A percentile compares a stretch with the other conserved stretches of the same genome.
Conservation (phyloP, 1,140 invertebrate species). For the Drosophila varians region DNA sequence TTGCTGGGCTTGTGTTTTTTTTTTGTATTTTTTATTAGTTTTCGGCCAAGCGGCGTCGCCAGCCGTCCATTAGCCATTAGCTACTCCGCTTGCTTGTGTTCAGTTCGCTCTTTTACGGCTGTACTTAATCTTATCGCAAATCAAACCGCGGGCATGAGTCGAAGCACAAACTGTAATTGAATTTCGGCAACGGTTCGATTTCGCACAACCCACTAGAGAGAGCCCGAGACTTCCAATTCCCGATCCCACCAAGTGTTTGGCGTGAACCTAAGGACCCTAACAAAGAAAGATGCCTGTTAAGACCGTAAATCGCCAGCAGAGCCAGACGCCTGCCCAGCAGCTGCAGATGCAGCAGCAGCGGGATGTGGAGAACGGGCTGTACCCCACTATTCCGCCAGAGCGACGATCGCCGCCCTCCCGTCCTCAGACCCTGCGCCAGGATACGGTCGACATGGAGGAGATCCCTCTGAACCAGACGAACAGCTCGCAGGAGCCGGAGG, state of each 20-base stretch:
- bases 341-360: constrained; percentile 66
- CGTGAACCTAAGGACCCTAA: not conserved
- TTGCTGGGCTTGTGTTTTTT: not conserved
- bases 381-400: constrained; percentile 69
- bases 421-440: constrained; percentile 70
- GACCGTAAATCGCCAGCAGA: constrained; percentile 61
- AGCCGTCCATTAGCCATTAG: not conserved
- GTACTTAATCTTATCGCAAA: constrained; percentile 64
- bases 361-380: constrained; percentile 75
- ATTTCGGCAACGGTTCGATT: constrained; percentile 14
- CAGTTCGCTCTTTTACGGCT: constrained; percentile 34
- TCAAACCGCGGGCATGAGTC: constrained; percentile 56
- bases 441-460: constrained; percentile 79
- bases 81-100: constrained; percentile 3
- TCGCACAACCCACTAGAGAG: not conserved
- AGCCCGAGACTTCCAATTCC: not conserved
- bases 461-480: constrained; percentile 68
- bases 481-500: constrained; percentile 59
- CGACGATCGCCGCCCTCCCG: constrained; percentile 48
- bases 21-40: not conserved
- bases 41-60: constrained; percentile 1
- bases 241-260: too few species aligned
- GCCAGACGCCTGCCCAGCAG: constrained; percentile 70
- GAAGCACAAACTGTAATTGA: constrained; percentile 44
- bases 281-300: constrained; percentile 53